A percentile compares a stretch with the other conserved stretches of the same genome.
These are phyloP conservation scores for Tokudaia tokunoshimensis DNA, from an alignment of 2,797 vertebrate genomes.

Conservation along the genomic window DNA sequence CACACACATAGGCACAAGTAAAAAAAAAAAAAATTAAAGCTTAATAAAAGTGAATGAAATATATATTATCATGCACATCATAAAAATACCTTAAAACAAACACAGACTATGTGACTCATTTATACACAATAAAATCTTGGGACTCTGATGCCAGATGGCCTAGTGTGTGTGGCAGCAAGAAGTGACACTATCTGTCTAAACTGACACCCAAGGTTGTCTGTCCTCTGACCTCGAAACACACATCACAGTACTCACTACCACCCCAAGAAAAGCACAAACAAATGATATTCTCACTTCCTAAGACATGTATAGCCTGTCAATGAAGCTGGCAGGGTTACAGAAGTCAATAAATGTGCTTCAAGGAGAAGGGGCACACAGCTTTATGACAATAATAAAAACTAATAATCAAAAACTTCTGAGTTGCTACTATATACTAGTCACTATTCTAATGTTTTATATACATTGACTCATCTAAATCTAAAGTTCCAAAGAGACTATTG, in stretches of 20 bases:
- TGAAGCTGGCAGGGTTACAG: neutral
- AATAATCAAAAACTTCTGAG: neutral
- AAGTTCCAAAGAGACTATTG: neutral
- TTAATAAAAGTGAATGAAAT: slow-evolving; percentile 40
- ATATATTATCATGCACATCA: slow-evolving; percentile 1
- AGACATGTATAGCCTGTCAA: neutral
- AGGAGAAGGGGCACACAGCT: neutral
- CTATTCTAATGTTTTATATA: neutral
- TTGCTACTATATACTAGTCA: neutral
- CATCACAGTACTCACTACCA: neutral
- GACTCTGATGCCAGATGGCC: neutral
- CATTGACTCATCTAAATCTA: neutral
- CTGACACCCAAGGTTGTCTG: neutral
- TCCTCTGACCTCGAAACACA: neutral
- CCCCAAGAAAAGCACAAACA: neutral
- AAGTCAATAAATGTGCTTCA: neutral
- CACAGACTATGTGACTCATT: neutral
- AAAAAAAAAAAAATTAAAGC: neutral
- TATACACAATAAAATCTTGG: neutral
- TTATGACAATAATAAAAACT: neutral
- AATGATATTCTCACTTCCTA: neutral
- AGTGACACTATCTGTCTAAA: neutral
- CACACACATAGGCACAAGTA: neutral
- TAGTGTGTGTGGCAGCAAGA: neutral
- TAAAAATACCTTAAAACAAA: neutral